A percentile compares a stretch with the other conserved stretches of the same genome.
Evolutionary conservation across 2,113 vertebrate genomes (phyloP).

Genomic region (Tupaia tana): DNA sequence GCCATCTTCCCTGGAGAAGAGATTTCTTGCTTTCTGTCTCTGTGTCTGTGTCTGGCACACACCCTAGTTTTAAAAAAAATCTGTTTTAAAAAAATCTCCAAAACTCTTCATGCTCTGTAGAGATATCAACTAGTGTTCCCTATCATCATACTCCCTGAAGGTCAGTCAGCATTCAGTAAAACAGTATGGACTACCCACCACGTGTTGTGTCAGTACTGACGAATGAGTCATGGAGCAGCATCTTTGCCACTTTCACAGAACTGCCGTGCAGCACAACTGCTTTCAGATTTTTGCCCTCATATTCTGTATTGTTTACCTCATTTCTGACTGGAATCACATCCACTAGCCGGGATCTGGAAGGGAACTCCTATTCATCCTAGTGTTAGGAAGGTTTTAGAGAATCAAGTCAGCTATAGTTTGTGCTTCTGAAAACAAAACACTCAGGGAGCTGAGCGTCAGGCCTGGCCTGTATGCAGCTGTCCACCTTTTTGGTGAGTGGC

Average conservation of each 20-base stretch:
- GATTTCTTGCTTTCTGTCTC: no score
- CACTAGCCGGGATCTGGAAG: background rate
- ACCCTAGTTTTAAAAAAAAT: no score
- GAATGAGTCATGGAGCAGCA: background rate
- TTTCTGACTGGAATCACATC: background rate
- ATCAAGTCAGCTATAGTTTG: background rate
- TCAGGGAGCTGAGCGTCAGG: no score
- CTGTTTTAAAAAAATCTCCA: background rate
- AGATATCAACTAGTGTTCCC: background rate
- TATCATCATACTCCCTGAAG: background rate
- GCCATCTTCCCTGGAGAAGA: no score
- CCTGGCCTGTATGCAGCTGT: no score
- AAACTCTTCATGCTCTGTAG: background rate
- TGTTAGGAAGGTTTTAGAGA: background rate
- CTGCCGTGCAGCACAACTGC: background rate
- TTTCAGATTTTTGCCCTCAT: background rate
- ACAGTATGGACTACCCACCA: rapidly evolving
- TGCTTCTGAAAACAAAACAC: background rate
- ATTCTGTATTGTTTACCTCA: background rate
- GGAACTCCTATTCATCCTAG: background rate
- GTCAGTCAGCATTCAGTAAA: background rate
- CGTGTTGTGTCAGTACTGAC: no score
- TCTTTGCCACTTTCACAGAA: background rate
- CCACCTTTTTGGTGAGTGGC: background rate
- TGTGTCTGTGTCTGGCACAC: no score